A percentile compares a stretch with the other conserved stretches of the same genome.
Conservation (phyloP, 2,113 vertebrate genomes). For the Chlorodrepanis virens region DNA sequence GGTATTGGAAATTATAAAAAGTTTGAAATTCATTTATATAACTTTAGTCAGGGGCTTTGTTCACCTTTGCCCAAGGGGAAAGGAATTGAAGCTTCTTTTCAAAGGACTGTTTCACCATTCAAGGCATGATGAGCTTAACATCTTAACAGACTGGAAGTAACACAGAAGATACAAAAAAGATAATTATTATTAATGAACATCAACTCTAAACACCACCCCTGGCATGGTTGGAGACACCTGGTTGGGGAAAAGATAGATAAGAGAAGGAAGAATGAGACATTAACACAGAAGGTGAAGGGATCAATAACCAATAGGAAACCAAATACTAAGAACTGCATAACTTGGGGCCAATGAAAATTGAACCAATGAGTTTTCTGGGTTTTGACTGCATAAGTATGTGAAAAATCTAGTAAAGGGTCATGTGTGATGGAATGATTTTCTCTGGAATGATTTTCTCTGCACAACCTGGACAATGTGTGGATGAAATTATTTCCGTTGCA, state of each 20-base stretch:
- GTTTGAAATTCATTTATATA: background rate
- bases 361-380: background rate
- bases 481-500: background rate
- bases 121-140: background rate
- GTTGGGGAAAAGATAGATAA: background rate
- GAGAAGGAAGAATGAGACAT: background rate
- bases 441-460: background rate
- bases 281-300: accelerated
- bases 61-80: background rate
- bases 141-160: background rate
- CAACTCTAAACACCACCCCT: background rate
- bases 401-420: background rate
- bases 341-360: background rate
- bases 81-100: background rate
- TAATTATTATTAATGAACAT: background rate
- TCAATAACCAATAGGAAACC: background rate
- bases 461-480: background rate
- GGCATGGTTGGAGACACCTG: background rate
- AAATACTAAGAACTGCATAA: background rate
- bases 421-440: background rate
- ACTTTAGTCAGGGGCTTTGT: background rate
- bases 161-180: background rate
- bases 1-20: background rate
- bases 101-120: background rate
- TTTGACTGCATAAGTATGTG: background rate